Conservation (phyloP, 2,797 vertebrate genomes). For the Enteromius treurensis region DNA sequence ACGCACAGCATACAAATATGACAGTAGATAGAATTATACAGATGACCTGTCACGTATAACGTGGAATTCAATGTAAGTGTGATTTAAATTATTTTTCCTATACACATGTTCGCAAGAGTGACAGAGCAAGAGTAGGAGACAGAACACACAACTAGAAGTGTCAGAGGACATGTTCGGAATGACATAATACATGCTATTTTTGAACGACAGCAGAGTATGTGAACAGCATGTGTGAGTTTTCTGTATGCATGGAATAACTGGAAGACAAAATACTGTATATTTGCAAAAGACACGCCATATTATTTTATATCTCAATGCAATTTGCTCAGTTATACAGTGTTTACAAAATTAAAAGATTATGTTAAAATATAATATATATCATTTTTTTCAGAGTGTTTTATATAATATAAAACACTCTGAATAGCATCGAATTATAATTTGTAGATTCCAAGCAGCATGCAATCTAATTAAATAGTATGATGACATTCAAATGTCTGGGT, state of each 20-base stretch:
- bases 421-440: neutral
- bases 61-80: neutral
- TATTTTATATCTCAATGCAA: neutral
- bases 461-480: neutral
- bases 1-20: neutral
- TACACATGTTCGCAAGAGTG: neutral
- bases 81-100: neutral
- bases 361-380: too few relatives aligned
- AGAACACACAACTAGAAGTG: neutral
- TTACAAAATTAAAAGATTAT: neutral
- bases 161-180: neutral
- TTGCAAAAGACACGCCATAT: neutral
- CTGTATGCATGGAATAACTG: neutral
- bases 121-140: neutral
- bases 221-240: neutral
- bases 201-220: neutral
- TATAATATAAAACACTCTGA: neutral
- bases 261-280: neutral
- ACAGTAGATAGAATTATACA: neutral
- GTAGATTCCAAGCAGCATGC: neutral
- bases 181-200: constrained; percentile 1
- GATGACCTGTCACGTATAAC: neutral
- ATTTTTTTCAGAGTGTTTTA: too few relatives aligned
- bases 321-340: neutral
- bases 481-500: too few relatives aligned